phyloP scores from a whole-genome alignment of 2,888 invertebrate genomes.

The Andricus quercusramuli region DNA sequence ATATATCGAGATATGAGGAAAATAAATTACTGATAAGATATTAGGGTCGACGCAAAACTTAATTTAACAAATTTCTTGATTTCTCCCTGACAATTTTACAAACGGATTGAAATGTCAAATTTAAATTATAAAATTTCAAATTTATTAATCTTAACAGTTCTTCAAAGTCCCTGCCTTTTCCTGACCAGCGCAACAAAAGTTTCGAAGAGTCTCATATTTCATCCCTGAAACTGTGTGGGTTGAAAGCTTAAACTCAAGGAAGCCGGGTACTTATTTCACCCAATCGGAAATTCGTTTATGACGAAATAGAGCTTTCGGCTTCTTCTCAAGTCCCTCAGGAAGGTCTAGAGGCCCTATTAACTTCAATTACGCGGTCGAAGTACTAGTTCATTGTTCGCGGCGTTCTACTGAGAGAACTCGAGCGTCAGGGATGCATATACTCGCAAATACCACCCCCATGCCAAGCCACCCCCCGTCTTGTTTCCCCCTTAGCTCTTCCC shows the following conservation, averaged over 20 bases:
- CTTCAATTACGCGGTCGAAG: conserved; percentile 63
- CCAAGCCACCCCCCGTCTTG: conserved; percentile 29
- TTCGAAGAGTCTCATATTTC: conserved; percentile 23
- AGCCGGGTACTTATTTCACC: conserved; percentile 5
- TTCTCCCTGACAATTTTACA: too few species aligned
- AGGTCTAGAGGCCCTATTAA: conserved; percentile 61
- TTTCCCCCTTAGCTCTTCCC: conserved; percentile 30
- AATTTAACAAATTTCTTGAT: too few species aligned
- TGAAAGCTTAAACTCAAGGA: conserved; percentile 14
- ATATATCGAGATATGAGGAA: too few species aligned
- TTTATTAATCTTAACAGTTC: too few species aligned
- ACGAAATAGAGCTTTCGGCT: conserved; percentile 36
- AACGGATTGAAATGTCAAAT: too few species aligned
- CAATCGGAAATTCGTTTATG: conserved; percentile 52
- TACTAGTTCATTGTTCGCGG: conserved; percentile 60
- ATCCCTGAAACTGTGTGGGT: not conserved
- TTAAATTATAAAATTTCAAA: too few species aligned
- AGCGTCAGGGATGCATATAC: conserved; percentile 44
- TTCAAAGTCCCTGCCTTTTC: too few species aligned
- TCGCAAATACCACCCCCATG: conserved; percentile 45
- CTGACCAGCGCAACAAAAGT: not conserved
- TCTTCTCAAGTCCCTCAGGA: conserved; percentile 52
- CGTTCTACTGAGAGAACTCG: conserved; percentile 56
- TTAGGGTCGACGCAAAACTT: too few species aligned
- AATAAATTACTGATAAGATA: too few species aligned